Evolutionary conservation across 2,797 vertebrate genomes (phyloP).

Genomic region (Tokudaia tokunoshimensis): DNA sequence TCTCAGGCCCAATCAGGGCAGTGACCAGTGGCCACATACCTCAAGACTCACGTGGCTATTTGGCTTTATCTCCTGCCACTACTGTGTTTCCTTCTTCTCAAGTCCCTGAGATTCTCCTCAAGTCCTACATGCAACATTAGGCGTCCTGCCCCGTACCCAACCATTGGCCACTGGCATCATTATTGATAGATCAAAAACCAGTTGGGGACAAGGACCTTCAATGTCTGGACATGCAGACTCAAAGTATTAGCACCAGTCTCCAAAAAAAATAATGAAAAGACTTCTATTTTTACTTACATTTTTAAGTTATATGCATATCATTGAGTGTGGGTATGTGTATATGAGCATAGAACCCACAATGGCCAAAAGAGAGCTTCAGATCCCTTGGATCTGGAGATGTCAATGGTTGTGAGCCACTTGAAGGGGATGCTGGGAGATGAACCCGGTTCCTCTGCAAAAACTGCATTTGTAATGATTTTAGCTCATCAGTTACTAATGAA

Average conservation of each 20-base stretch:
- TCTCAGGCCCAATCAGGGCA: no score
- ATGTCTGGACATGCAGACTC: neutral
- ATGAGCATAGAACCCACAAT: neutral
- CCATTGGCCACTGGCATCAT: neutral
- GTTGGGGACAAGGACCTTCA: neutral
- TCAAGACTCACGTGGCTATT: no score
- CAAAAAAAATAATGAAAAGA: neutral
- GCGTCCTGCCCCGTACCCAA: neutral
- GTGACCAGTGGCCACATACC: no score
- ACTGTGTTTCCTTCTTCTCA: neutral
- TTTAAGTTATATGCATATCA: neutral
- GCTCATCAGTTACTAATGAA: neutral
- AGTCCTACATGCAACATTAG: neutral
- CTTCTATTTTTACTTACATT: slow-evolving; percentile 53
- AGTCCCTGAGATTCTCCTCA: neutral
- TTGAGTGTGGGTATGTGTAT: neutral
- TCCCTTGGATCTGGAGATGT: no score
- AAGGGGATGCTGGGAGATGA: neutral
- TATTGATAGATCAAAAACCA: neutral
- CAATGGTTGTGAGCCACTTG: no score
- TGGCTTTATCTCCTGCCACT: no score
- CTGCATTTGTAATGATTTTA: neutral
- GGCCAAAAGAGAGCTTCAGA: no score
- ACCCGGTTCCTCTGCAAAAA: no score
- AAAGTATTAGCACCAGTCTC: neutral